phyloP scores from a whole-genome alignment of 2,888 invertebrate genomes.

The Piscicola geometra region DNA sequence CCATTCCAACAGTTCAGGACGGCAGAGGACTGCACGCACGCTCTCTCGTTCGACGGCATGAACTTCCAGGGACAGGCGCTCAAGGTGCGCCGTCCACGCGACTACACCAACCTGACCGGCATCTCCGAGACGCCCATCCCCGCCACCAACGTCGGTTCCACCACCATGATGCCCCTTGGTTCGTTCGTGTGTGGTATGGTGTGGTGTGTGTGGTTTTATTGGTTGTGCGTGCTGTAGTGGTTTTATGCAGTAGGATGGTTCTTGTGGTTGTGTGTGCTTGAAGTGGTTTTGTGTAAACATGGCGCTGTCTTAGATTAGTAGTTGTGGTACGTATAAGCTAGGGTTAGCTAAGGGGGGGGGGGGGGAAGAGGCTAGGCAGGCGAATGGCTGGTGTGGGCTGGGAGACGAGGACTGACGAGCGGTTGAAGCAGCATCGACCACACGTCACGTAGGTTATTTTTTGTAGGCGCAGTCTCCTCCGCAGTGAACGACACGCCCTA shows the following conservation, averaged over 20 bases:
- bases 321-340: too few relatives aligned
- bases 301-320: too few relatives aligned
- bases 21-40: conserved; percentile 96
- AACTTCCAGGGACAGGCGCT: conserved; percentile 92
- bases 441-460: conserved; percentile 37
- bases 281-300: too few relatives aligned
- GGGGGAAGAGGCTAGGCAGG: too few relatives aligned
- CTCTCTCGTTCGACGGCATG: conserved; percentile 98
- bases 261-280: too few relatives aligned
- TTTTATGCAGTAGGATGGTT: too few relatives aligned
- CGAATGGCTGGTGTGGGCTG: too few relatives aligned
- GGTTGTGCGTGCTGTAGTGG: too few relatives aligned
- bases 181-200: too few relatives aligned
- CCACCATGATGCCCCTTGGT: conserved; percentile 14
- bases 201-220: neutral
- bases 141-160: conserved; percentile 63
- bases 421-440: too few relatives aligned
- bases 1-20: conserved; percentile 68
- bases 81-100: conserved; percentile 92
- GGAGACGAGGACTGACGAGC: too few relatives aligned
- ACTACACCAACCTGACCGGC: conserved; percentile 96
- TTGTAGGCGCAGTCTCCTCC: conserved; percentile 69
- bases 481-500: conserved; percentile 94
- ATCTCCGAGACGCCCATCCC: conserved; percentile 81
- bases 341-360: too few relatives aligned